Conservation (phyloP, 2,113 vertebrate genomes). For the Scomber colias region DNA sequence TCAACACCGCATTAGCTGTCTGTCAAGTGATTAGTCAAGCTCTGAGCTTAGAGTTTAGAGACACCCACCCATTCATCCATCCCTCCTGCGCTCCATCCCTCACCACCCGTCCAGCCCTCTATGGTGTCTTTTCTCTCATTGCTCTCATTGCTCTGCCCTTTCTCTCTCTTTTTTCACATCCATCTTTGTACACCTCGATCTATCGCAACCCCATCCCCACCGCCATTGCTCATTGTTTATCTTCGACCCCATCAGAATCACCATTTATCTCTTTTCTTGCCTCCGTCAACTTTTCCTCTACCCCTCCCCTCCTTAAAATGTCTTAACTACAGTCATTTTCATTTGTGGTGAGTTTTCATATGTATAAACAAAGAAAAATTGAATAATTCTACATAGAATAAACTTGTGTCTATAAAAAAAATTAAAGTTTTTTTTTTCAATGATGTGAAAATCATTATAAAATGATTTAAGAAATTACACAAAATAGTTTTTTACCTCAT, state of each 20-base stretch:
- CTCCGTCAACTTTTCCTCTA: not conserved
- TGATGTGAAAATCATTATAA: too few species aligned
- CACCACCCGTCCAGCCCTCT: constrained; percentile 37
- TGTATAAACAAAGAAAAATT: too few species aligned
- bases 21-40: constrained; percentile 60
- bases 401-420: too few species aligned
- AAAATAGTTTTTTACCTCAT: too few species aligned
- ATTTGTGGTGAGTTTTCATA: not conserved
- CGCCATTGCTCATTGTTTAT: constrained; percentile 39
- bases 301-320: constrained; percentile 17
- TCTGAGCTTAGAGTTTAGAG: constrained; percentile 52
- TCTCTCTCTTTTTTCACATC: constrained; percentile 38
- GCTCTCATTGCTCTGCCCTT: constrained; percentile 49
- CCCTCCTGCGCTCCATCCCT: constrained; percentile 25
- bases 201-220: constrained; percentile 54
- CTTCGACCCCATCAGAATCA: constrained; percentile 6
- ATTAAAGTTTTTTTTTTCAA: too few species aligned
- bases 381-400: too few species aligned
- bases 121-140: constrained; percentile 51
- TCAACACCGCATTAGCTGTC: constrained; percentile 51
- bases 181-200: constrained; percentile 43
- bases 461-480: too few species aligned
- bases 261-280: constrained; percentile 32
- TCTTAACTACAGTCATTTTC: constrained; percentile 23
- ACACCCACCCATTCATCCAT: constrained; percentile 45